phyloP scores from a whole-genome alignment of 2,113 vertebrate species.

The Psammodynastes pulverulentus region DNA sequence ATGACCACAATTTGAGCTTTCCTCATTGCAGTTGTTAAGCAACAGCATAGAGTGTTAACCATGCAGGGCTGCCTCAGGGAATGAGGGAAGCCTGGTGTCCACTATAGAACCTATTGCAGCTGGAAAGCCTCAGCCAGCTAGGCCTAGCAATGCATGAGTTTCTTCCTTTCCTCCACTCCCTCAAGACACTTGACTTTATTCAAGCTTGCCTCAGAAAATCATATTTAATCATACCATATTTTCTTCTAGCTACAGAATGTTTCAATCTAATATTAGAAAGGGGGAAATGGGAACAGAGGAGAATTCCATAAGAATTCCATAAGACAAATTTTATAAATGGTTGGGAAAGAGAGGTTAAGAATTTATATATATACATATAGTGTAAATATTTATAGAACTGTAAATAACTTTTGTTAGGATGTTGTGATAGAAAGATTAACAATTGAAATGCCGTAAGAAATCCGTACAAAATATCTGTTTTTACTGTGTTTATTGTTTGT shows the following conservation, averaged over 20 bases:
- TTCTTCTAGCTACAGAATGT: background rate
- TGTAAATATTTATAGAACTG: too few species aligned
- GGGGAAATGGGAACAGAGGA: background rate
- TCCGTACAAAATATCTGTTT: too few species aligned
- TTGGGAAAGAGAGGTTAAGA: too few species aligned
- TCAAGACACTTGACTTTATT: background rate
- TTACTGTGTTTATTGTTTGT: too few species aligned
- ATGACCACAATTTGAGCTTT: background rate
- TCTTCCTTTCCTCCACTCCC: background rate
- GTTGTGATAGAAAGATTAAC: too few species aligned
- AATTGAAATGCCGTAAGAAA: too few species aligned
- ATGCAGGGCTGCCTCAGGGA: background rate
- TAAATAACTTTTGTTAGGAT: too few species aligned
- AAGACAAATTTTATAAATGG: too few species aligned
- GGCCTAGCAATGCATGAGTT: background rate
- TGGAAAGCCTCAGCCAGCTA: background rate
- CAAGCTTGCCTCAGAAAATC: background rate
- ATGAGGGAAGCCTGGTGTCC: background rate
- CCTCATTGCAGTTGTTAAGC: background rate
- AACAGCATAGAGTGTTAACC: background rate
- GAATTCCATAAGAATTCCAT: background rate
- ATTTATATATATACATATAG: too few species aligned
- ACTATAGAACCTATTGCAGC: background rate
- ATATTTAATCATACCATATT: background rate
- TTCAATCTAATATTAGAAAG: background rate